Percentiles rank a stretch among this genome's conserved stretches.
phyloP scores from a whole-genome alignment of 2,113 vertebrate genomes.

The Pseudonaja textilis region DNA sequence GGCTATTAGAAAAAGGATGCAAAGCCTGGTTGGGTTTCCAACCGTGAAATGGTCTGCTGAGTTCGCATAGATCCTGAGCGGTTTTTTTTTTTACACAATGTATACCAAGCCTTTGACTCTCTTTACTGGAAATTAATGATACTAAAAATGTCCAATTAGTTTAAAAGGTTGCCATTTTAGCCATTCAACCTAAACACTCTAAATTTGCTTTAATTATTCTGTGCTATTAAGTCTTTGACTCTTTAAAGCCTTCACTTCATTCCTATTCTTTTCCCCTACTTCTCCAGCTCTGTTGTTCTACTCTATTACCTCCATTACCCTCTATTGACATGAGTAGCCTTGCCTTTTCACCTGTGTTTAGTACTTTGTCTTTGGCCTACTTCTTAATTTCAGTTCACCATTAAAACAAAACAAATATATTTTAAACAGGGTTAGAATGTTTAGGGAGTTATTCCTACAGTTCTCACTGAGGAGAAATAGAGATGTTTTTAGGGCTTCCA shows the following conservation, averaged over 20 bases:
- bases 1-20: slow-evolving; percentile 9
- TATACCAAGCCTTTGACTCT: slow-evolving; percentile 10
- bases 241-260: slow-evolving; percentile 8
- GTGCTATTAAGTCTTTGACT: slow-evolving; percentile 20
- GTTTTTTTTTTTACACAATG: not conserved
- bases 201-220: slow-evolving; percentile 34
- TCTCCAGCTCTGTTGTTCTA: not conserved
- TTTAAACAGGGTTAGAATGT: not conserved
- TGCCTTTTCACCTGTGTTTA: not conserved
- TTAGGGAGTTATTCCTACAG: not conserved
- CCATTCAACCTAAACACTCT: slow-evolving; percentile 11
- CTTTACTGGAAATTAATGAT: slow-evolving; percentile 32
- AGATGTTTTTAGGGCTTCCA: not conserved
- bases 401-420: not conserved
- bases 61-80: not conserved
- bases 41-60: not conserved
- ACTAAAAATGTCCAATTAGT: slow-evolving; percentile 34
- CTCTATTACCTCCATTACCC: fast-evolving
- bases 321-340: not conserved
- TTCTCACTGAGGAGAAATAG: not conserved
- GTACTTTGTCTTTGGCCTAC: not conserved
- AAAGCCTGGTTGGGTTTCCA: not conserved
- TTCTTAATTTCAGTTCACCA: not conserved
- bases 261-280: not conserved
- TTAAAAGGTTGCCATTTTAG: slow-evolving; percentile 13